Evolutionary conservation across 2,888 invertebrate genomes (phyloP), one percentile per base, ranked within the genome.

Genomic region (Hyalella azteca): DNA sequence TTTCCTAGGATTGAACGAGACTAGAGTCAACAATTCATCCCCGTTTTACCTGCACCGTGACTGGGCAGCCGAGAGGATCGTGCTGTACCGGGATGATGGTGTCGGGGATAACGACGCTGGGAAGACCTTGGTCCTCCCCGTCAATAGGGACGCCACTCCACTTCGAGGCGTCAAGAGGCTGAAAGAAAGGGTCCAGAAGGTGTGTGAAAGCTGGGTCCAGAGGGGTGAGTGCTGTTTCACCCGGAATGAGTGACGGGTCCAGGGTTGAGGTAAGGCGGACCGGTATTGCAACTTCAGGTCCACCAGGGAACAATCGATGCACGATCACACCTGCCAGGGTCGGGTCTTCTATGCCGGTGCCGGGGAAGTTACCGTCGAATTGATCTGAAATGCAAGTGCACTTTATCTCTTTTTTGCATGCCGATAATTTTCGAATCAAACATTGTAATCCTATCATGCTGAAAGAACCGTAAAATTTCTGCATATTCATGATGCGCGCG

Each of bases 281-380:
- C 19, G 85, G 85, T 45, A 85, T 84, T 49, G 85, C 81, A 77
- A 85, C 77, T 80, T 85, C 36, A 19, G 85, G 85, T 3, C 85
- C 85, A 13, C 85, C 85, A n/a, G 85, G 84, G 73, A 82, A 85
- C 22, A 83, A 81, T 73, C 82, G 84, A 73, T 84, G 84, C 82
- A 85, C 82, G 49, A 83, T 81, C 66, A 83, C 82, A 13, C 85
- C 85, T 40, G 85, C 85, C 73, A 85, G 59, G 66, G 85, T 83
- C 13, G 83, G 83, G 49, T 78, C 78, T 19, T 81, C 83, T 7
- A 75, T 26, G 7, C 19, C 45, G 4, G 41, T 36, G 3, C 29
- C n/a, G 32, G 66, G 9, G 39, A 22, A 79, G 78, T 81, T 81
- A 29, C 80, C 73, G 22, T 80, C 80, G 48, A 22, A 79, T 29